Conservation (phyloP, 1,140 invertebrate genomes). For the Drosophila pallidifrons region DNA sequence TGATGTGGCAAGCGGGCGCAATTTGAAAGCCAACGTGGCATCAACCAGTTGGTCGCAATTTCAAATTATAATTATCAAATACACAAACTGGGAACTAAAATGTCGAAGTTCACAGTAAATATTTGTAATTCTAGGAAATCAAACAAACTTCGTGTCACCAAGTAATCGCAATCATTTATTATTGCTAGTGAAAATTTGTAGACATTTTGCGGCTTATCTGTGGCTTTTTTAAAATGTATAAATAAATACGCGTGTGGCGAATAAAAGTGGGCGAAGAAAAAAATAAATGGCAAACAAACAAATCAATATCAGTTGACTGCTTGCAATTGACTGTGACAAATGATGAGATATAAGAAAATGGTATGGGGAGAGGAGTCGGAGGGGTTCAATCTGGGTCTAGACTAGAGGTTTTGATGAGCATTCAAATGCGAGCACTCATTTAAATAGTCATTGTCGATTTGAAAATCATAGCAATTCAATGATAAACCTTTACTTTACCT, state of each 20-base stretch:
- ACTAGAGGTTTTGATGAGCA: neutral
- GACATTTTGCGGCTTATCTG: constrained; percentile 49
- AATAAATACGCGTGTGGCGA: constrained; percentile 28
- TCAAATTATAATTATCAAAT: neutral
- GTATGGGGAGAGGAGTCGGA: neutral
- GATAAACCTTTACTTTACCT: neutral
- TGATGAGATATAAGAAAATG: neutral
- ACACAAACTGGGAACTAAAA: neutral
- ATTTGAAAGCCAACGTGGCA: constrained; percentile 24
- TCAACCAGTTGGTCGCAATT: constrained; percentile 11
- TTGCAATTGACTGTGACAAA: constrained; percentile 10
- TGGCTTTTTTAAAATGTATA: constrained; percentile 21
- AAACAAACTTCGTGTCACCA: neutral
- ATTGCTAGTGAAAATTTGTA: constrained; percentile 38
- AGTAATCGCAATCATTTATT: constrained; percentile 37
- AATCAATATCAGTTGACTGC: constrained; percentile 31
- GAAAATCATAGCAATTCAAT: constrained; percentile 7
- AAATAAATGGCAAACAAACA: constrained; percentile 3
- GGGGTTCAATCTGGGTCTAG: neutral
- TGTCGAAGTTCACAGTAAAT: constrained; percentile 12
- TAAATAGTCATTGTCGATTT: constrained; percentile 14
- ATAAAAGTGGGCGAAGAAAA: neutral
- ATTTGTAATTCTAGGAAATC: neutral
- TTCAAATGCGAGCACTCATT: constrained; percentile 5
- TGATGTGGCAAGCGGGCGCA: neutral